These are phyloP conservation scores for Passer domesticus DNA, from an alignment of 2,113 vertebrate genomes.

Conservation along the genomic window DNA sequence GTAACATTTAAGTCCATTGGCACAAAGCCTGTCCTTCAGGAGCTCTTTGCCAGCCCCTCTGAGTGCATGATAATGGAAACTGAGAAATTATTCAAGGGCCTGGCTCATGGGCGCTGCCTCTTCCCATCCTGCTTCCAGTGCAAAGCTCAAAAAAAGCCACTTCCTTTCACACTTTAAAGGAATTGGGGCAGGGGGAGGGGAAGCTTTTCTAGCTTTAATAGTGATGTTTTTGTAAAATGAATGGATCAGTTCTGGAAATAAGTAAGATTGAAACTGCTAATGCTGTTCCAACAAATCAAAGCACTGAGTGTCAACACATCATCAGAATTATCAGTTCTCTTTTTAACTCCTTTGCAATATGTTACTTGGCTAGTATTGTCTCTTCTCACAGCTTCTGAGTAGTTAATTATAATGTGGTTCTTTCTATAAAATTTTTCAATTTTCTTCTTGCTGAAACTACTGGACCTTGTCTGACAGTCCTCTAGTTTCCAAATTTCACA, in stretches of 20 bases:
- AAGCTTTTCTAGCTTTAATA: not conserved
- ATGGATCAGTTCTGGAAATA: not conserved
- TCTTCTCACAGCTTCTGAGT: not conserved
- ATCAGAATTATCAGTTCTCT: not conserved
- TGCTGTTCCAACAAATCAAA: not conserved
- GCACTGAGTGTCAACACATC: not conserved
- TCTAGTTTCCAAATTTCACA: not conserved
- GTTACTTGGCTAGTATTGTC: not conserved
- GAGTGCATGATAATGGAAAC: not conserved
- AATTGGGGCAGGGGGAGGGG: fast-evolving
- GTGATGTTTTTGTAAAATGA: not conserved
- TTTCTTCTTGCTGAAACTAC: not conserved
- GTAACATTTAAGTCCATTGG: not conserved
- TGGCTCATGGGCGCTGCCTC: not conserved
- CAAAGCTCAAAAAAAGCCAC: not conserved
- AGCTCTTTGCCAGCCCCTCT: not conserved
- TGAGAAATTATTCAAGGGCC: not conserved
- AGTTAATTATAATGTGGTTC: not conserved
- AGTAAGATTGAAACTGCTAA: not conserved
- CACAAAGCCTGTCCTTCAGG: not conserved
- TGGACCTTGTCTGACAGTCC: not conserved
- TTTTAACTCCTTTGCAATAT: not conserved
- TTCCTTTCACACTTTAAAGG: not conserved
- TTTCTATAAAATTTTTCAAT: constrained; percentile 1
- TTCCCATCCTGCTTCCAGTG: not conserved